A percentile compares a stretch with the other conserved stretches of the same genome.
These are phyloP conservation scores for Mus caroli DNA, from an alignment of 2,797 vertebrate species.

Conservation along the genomic window DNA sequence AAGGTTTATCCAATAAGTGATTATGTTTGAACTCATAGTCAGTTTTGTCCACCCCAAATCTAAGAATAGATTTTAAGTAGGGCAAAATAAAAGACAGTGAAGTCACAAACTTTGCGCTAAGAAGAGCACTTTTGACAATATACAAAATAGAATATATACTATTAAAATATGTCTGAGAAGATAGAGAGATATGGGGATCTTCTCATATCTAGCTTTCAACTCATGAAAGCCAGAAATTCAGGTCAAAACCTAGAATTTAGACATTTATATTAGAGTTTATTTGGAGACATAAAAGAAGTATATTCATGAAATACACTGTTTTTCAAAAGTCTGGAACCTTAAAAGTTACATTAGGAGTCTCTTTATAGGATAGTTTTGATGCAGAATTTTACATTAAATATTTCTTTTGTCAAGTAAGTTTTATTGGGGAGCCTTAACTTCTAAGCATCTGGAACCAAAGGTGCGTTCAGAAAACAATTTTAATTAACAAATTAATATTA, in stretches of 20 bases:
- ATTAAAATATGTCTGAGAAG: neutral
- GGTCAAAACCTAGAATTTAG: neutral
- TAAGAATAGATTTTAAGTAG: neutral
- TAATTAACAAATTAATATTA: neutral
- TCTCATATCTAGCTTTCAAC: neutral
- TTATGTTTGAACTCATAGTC: neutral
- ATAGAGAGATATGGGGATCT: neutral
- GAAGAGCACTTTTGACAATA: neutral
- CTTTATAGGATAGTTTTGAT: neutral
- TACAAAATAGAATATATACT: neutral
- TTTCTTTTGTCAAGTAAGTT: neutral
- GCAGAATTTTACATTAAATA: neutral
- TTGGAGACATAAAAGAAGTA: neutral
- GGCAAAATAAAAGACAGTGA: neutral
- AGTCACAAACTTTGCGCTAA: neutral
- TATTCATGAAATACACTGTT: neutral
- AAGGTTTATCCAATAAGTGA: neutral
- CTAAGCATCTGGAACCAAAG: neutral
- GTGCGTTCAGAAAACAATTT: neutral
- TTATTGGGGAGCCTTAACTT: neutral
- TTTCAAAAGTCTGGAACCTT: neutral
- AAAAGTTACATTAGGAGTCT: neutral
- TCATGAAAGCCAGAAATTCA: neutral
- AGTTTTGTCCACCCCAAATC: neutral
- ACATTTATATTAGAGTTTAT: neutral